These are phyloP conservation scores for Drosophila orena DNA, from an alignment of 1,140 invertebrate genomes.

Conservation along the genomic window DNA sequence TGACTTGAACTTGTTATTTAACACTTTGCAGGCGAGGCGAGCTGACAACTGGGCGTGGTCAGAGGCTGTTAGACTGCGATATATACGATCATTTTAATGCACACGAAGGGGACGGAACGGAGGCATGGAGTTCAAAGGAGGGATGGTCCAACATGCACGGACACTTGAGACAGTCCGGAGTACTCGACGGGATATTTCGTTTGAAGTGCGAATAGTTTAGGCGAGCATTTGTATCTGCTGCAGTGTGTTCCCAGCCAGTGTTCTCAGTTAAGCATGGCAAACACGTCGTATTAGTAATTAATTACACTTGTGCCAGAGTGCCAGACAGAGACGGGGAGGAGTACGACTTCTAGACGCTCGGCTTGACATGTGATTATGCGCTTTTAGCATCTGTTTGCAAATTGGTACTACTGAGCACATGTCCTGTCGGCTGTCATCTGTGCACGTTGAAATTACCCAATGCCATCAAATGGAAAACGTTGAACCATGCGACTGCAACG, in stretches of 20 bases:
- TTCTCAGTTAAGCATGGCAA: conserved; percentile 57
- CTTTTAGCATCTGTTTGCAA: conserved; percentile 52
- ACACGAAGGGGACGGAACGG: conserved; percentile 2
- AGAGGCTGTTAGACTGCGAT: conserved; percentile 20
- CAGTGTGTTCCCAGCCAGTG: conserved; percentile 11
- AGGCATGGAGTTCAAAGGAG: background rate
- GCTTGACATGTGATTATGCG: conserved; percentile 68
- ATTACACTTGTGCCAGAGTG: conserved; percentile 65
- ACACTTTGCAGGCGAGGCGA: conserved; percentile 37
- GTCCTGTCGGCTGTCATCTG: conserved; percentile 18
- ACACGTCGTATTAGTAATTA: conserved; percentile 75
- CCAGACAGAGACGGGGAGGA: background rate
- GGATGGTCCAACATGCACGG: conserved; percentile 4
- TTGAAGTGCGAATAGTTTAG: conserved; percentile 75
- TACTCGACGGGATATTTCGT: conserved; percentile 40
- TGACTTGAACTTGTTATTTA: conserved; percentile 65
- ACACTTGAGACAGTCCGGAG: conserved; percentile 53
- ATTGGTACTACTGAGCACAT: conserved; percentile 47
- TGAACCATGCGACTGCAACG: background rate
- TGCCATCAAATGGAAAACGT: background rate
- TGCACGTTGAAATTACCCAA: conserved; percentile 3
- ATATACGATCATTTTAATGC: conserved; percentile 31
- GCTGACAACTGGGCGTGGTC: conserved; percentile 42
- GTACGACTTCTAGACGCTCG: conserved; percentile 44
- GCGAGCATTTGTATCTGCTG: conserved; percentile 23